These are phyloP conservation scores for Leptinotarsa defecta DNA, from an alignment of 1,140 invertebrate species.

Conservation along the genomic window DNA sequence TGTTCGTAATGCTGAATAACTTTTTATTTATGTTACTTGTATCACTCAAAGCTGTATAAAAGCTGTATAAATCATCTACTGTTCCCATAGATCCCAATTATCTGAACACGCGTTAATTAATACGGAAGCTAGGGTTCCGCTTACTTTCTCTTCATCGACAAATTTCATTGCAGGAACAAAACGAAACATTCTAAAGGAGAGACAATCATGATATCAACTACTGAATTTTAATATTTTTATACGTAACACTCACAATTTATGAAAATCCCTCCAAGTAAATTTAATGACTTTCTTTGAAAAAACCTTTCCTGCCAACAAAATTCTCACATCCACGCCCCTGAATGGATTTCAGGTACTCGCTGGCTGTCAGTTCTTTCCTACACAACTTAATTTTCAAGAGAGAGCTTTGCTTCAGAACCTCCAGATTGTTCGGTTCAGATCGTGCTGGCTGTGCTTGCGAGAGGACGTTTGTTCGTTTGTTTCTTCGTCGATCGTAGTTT, in stretches of 20 bases:
- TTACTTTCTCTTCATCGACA: too few species aligned
- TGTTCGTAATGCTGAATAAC: too few species aligned
- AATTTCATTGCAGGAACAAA: too few species aligned
- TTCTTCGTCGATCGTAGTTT: slow-evolving; percentile 16
- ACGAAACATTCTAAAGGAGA: too few species aligned
- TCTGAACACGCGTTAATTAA: too few species aligned
- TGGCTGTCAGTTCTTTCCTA: slow-evolving; percentile 30
- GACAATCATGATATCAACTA: too few species aligned
- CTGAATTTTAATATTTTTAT: not conserved
- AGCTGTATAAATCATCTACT: too few species aligned
- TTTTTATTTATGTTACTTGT: too few species aligned
- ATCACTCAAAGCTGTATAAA: too few species aligned
- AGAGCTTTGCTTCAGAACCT: slow-evolving; percentile 25
- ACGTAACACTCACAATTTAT: not conserved
- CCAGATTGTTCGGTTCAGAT: slow-evolving; percentile 20
- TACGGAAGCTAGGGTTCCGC: too few species aligned
- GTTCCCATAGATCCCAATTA: too few species aligned
- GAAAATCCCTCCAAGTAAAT: not conserved
- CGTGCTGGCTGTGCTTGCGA: slow-evolving; percentile 20
- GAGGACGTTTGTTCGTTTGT: slow-evolving; percentile 22
- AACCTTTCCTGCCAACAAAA: not conserved
- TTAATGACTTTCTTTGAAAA: not conserved
- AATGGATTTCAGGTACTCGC: slow-evolving; percentile 27
- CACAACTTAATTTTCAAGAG: slow-evolving; percentile 30
- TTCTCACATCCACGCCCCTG: slow-evolving; percentile 19